Evolutionary conservation across 1,140 invertebrate genomes (phyloP), one percentile per base, ranked within the genome.

Genomic region (Phortica variegata): DNA sequence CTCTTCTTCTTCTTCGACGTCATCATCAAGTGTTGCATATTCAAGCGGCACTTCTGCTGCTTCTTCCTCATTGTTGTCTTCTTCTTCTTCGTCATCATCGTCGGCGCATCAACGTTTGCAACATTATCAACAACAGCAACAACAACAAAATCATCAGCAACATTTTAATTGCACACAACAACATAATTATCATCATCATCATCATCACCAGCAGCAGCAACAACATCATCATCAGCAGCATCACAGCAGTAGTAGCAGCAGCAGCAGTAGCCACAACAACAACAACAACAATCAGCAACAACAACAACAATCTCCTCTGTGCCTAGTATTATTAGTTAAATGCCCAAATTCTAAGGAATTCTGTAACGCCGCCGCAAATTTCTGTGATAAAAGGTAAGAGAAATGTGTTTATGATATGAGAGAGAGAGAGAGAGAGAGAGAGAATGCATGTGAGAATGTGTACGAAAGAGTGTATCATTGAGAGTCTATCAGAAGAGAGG

Each of bases 311-410:
- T 73, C 71, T 66, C 71, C 71, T 60, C 59, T 75, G 66, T 75
- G 72, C 65, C 72, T 75, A 72, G 72, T 75, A 74, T 74, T 75
- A 74, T 75, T 75, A 72, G 72, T 75, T 72, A 75, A 74, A 74
- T 75, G 72, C 59, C 71, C 71, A 49, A 74, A 75, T 74, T 75
- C 71, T 47, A 75, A 75, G 58, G 72, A 75, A 65, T 74, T 74
- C 65, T 74, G 72, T 72, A 75, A 73, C 61, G 70, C 70, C 61
- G 65, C 66, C 60, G 63, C 61, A 63, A 73, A 70, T 75, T 75
- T 74, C 72, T 75, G 72, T 75, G 72, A 75, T 75, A 75, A 75
- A 75, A 75, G 72, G 72, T 75, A 75, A 75, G 6, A 34, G 16
- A 34, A 34, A 34, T n/a, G n/a, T n/a, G n/a, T n/a, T n/a, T n/a